These are phyloP conservation scores for Myxocyprinus asiaticus DNA, from an alignment of 2,113 vertebrate genomes.

Conservation along the genomic window DNA sequence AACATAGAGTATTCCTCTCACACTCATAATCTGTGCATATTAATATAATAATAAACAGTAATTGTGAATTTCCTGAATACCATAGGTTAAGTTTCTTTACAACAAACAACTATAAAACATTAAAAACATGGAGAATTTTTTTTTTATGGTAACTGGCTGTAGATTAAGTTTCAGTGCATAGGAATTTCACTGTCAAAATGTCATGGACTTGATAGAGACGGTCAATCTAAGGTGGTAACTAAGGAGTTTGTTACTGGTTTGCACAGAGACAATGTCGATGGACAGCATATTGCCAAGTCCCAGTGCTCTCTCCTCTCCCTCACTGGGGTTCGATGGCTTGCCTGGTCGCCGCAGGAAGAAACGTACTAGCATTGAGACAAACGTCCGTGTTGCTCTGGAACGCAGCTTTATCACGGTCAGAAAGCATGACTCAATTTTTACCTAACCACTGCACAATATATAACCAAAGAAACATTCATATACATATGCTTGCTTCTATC, in stretches of 20 bases:
- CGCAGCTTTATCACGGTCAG: constrained; percentile 88
- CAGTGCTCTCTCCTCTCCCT: constrained; percentile 84
- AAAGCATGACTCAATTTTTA: not conserved
- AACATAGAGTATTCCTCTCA: not conserved
- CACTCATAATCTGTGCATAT: not conserved
- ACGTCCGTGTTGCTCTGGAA: constrained; percentile 91
- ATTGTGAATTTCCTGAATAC: no score
- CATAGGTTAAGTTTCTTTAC: no score
- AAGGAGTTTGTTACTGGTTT: constrained; percentile 24
- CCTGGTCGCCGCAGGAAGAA: constrained; percentile 90
- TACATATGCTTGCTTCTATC: no score
- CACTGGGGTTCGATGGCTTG: constrained; percentile 84
- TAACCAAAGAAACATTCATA: no score
- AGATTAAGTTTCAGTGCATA: no score
- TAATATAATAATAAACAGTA: no score
- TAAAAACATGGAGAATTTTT: no score
- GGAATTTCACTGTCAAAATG: no score
- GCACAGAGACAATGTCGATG: constrained; percentile 89
- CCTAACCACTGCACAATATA: no score
- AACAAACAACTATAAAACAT: no score
- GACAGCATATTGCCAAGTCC: constrained; percentile 89
- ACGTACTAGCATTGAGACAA: constrained; percentile 95
- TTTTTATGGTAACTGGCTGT: no score
- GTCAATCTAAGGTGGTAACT: not conserved
- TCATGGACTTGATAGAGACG: no score